phyloP scores from a whole-genome alignment of 2,113 vertebrate species.

The Pseudorectes ferrugineus region DNA sequence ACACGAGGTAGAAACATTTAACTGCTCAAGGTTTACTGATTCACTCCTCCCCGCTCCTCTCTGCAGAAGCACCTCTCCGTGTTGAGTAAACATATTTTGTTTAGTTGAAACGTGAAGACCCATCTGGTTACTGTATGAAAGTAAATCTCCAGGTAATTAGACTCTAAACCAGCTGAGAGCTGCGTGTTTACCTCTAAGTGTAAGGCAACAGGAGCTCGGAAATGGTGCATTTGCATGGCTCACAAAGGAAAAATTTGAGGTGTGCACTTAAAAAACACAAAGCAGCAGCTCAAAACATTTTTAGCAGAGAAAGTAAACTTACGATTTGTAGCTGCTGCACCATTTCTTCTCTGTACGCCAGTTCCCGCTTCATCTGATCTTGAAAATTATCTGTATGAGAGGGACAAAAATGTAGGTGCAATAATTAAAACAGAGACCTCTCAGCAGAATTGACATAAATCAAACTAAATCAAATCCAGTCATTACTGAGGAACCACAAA shows the following conservation, averaged over 20 bases:
- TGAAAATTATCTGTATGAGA: slow-evolving; percentile 89
- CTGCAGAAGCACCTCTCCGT: slow-evolving; percentile 22
- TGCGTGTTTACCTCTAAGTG: background rate
- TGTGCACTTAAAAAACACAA: background rate
- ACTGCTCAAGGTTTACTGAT: background rate
- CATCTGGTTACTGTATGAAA: slow-evolving; percentile 67
- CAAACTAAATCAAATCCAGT: background rate
- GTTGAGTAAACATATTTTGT: slow-evolving; percentile 24
- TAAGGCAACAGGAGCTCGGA: background rate
- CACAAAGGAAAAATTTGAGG: background rate
- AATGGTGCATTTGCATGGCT: background rate
- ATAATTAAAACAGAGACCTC: background rate
- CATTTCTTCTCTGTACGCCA: slow-evolving; percentile 98
- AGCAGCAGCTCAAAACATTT: background rate
- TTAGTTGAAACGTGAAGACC: slow-evolving; percentile 47
- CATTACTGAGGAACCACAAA: background rate
- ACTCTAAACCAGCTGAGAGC: slow-evolving; percentile 60
- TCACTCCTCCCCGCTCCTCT: background rate
- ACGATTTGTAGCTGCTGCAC: slow-evolving; percentile 98
- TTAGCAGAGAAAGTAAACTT: slow-evolving; percentile 47
- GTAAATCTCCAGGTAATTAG: slow-evolving; percentile 74
- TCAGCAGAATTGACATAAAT: background rate
- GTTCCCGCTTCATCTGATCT: slow-evolving; percentile 97
- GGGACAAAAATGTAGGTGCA: background rate
- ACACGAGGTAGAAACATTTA: background rate